A percentile compares a stretch with the other conserved stretches of the same genome.
phyloP scores from a whole-genome alignment of 53 echinoderm and acorn worm species.

The Henricia sp. region DNA sequence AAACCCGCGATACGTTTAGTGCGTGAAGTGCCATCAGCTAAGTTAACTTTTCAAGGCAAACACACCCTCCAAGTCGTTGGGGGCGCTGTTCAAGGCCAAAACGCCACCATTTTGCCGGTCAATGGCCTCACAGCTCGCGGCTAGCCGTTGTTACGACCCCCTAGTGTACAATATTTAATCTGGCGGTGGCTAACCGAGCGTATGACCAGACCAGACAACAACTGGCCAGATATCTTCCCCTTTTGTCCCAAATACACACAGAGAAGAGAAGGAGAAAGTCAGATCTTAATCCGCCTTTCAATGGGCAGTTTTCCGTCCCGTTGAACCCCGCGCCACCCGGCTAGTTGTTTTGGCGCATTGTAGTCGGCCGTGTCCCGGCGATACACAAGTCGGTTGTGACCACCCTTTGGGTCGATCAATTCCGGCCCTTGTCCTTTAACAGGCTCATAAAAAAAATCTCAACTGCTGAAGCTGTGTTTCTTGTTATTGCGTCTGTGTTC shows the following conservation, averaged over 20 bases:
- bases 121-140: no score
- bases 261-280: neutral
- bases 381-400: no score
- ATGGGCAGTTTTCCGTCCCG: neutral
- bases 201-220: constrained; percentile 49
- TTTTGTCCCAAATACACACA: neutral
- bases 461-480: no score
- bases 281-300: neutral
- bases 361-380: no score
- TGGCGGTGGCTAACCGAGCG: constrained; percentile 19
- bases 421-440: no score
- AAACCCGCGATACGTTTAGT: no score
- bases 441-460: no score
- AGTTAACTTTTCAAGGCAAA: no score
- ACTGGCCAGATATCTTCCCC: constrained; percentile 1
- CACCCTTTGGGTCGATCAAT: no score
- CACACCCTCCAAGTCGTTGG: constrained; percentile 44
- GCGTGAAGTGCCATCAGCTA: no score
- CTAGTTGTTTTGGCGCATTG: neutral
- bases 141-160: constrained; percentile 3
- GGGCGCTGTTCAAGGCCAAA: constrained; percentile 56
- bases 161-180: constrained; percentile 44
- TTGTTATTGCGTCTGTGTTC: no score
- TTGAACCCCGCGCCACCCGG: no score
- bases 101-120: neutral